phyloP scores from a whole-genome alignment of 2,888 invertebrate genomes.

The Tridacna gigas region DNA sequence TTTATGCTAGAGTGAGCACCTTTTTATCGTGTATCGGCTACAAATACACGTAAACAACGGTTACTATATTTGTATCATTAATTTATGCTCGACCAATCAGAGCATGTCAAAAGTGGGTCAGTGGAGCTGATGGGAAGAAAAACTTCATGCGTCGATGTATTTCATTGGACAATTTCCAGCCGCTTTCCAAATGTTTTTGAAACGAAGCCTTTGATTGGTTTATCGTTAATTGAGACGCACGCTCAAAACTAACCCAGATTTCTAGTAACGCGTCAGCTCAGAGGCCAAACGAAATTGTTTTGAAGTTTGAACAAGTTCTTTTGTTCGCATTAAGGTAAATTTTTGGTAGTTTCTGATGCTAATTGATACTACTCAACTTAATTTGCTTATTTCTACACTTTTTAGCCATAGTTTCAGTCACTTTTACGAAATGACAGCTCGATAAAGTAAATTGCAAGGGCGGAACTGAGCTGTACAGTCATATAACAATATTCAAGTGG shows the following conservation, averaged over 20 bases:
- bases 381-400: neutral
- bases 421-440: constrained; percentile 10
- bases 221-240: constrained; percentile 5
- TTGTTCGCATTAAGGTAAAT: constrained; percentile 10
- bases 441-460: neutral
- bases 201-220: constrained; percentile 4
- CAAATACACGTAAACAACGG: constrained; percentile 22
- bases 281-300: constrained; percentile 2
- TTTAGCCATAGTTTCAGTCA: constrained; percentile 5
- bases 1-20: neutral
- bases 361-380: neutral
- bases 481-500: constrained; percentile 4
- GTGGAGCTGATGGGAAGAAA: constrained; percentile 3
- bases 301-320: constrained; percentile 24
- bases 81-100: constrained; percentile 19
- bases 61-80: constrained; percentile 26
- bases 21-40: constrained; percentile 9
- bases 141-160: neutral
- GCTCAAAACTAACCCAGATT: constrained; percentile 27
- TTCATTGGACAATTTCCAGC: constrained; percentile 1
- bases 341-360: neutral
- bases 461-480: neutral
- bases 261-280: constrained; percentile 3
- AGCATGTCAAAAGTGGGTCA: neutral
- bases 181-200: neutral